Base-by-base conservation (phyloP, 2,113 vertebrate genomes). In the Pionites leucogaster region DNA sequence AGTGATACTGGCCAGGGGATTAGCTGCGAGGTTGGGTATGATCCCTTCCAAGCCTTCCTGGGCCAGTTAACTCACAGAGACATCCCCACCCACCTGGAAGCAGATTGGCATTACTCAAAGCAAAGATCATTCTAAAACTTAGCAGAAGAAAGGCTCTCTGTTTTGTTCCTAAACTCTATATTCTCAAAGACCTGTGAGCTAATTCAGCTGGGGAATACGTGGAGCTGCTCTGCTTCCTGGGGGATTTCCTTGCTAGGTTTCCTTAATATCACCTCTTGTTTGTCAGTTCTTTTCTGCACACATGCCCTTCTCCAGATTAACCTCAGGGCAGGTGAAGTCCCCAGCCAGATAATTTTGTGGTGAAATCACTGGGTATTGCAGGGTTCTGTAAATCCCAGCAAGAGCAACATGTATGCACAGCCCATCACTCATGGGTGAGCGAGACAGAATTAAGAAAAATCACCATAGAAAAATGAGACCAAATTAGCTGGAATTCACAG, bases 391-490 rank as follows among this genome's bases (percentile, higher is more conserved):
- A 80, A 68, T 59, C 64, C 79, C 80, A 53, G 33, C 0, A 23
- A 83, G 60, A 88, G 53, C 49, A 77, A 46, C 0, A 1, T 1
- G 2, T 52, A 8, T 1, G 7, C 69, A 70, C 63, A 90, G 50
- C 53, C 46, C 64, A 93, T 92, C 82, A 33, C 25, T 96, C 91
- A 77, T 2, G 2, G 53, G 60, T 41, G 88, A 83, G 60, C 29
- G 68, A 86, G 41, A 49, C 28, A 67, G 63, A 93, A 90, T 70
- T 47, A 83, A 86, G 88, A 95, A 90, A 93, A 92, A 90, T 81
- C 59, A 67, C 86, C 41, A 7, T 3, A 86, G 88, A 94, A 90
- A 97, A 96, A 86, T 39, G 78, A 78, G 72, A 46, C 37, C 1
- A 4, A 93, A 92, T 83, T 50, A 86, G 28, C 17, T 6, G 7